Evolutionary conservation across 2,888 invertebrate genomes (phyloP).

Genomic region (Fragum fragum): DNA sequence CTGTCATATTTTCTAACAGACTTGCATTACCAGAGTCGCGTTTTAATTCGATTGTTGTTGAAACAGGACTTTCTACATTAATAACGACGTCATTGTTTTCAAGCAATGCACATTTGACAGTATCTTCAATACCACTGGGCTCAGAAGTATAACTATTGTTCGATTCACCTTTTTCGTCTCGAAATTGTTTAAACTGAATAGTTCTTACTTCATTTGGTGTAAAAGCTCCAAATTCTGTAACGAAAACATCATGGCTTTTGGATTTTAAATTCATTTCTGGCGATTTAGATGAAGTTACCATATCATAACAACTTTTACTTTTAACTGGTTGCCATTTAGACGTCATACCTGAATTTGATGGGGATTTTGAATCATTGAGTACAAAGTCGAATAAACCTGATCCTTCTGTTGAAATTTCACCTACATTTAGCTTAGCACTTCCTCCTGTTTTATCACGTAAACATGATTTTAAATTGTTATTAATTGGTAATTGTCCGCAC

Average conservation of each 20-base stretch:
- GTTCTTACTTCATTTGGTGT: slow-evolving; percentile 61
- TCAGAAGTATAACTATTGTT: neutral
- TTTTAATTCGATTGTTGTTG: slow-evolving; percentile 8
- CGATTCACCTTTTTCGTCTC: neutral
- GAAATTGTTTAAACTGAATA: slow-evolving; percentile 25
- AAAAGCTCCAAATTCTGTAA: slow-evolving; percentile 58
- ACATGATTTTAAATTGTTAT: neutral
- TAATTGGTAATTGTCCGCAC: slow-evolving; percentile 26
- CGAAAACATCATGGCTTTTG: slow-evolving; percentile 50
- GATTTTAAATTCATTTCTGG: slow-evolving; percentile 33
- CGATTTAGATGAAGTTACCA: slow-evolving; percentile 4
- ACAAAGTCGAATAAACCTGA: slow-evolving; percentile 14
- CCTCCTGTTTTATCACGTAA: neutral
- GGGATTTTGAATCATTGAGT: slow-evolving; percentile 3
- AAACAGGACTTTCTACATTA: slow-evolving; percentile 18
- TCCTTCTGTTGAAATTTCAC: neutral
- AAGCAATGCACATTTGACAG: neutral
- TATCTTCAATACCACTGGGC: neutral
- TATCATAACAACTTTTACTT: slow-evolving; percentile 54
- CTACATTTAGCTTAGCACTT: neutral
- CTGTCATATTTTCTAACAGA: slow-evolving; percentile 41
- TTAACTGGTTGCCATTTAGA: slow-evolving; percentile 7
- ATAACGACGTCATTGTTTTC: slow-evolving; percentile 5
- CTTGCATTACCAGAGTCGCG: slow-evolving; percentile 55
- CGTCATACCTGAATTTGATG: neutral